phyloP scores from a whole-genome alignment of 2,888 invertebrate genomes.

The Hedya salicella region DNA sequence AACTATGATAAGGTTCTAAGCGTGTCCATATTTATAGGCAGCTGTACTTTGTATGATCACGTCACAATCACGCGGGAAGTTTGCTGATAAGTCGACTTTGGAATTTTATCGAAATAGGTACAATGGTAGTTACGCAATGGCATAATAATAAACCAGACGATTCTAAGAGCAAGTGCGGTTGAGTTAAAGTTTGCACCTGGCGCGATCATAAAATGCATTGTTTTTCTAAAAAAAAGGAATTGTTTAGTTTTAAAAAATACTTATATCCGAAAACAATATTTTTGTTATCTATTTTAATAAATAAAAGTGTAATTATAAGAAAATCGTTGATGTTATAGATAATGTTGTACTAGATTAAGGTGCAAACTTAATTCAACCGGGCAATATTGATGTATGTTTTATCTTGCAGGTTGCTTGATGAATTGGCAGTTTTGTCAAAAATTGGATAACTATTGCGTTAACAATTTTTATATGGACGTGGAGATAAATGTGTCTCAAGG shows the following conservation, averaged over 20 bases:
- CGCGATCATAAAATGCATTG: not conserved
- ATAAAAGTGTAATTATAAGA: not conserved
- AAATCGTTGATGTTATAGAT: not conserved
- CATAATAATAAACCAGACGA: constrained; percentile 1
- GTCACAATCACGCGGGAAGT: constrained; percentile 34
- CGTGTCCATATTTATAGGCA: not conserved
- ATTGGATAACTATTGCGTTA: not conserved
- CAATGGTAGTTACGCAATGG: constrained; percentile 28
- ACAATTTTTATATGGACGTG: not conserved
- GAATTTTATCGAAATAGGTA: constrained; percentile 35
- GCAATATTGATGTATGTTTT: not conserved
- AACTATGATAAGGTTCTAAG: constrained; percentile 5
- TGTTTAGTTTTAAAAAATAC: no score
- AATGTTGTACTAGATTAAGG: not conserved
- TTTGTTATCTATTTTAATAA: not conserved
- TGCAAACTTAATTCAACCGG: not conserved
- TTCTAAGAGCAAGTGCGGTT: not conserved
- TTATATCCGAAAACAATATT: not conserved
- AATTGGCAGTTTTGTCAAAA: not conserved
- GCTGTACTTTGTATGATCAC: constrained; percentile 35
- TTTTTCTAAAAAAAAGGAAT: not conserved
- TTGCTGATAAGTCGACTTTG: constrained; percentile 28
- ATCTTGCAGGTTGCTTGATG: not conserved
- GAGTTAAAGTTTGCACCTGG: not conserved
- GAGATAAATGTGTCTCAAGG: constrained; percentile 18